These are phyloP conservation scores for Macrostomum lignano DNA, from an alignment of 1,140 invertebrate species.

Conservation along the genomic window DNA sequence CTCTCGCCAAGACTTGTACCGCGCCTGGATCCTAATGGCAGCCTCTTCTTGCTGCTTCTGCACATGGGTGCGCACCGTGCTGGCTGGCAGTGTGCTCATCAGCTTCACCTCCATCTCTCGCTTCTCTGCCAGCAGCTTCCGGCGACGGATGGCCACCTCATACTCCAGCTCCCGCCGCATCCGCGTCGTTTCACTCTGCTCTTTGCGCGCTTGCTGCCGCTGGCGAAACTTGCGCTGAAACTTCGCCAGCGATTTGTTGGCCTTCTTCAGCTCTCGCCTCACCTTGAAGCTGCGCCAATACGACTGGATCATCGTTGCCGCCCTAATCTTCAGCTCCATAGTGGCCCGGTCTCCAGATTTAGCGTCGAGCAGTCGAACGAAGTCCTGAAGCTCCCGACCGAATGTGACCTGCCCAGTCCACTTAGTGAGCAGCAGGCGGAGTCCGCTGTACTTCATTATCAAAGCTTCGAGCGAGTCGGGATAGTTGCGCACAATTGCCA, in stretches of 20 bases:
- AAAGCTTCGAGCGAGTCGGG: too few species aligned
- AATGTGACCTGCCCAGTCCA: too few species aligned
- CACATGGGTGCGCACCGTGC: slow-evolving; percentile 15
- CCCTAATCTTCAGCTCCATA: too few species aligned
- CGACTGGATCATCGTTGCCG: slow-evolving; percentile 15
- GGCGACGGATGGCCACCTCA: slow-evolving; percentile 12
- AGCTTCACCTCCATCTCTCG: slow-evolving; percentile 16
- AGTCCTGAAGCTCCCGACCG: too few species aligned
- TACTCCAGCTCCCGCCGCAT: slow-evolving; percentile 13
- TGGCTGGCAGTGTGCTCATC: slow-evolving; percentile 18
- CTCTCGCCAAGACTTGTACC: too few species aligned
- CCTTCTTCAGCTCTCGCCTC: slow-evolving; percentile 13
- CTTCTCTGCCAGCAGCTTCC: slow-evolving; percentile 16
- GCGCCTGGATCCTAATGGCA: slow-evolving; percentile 15
- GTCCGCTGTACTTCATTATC: too few species aligned
- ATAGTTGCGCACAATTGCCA: too few species aligned
- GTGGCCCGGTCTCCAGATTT: too few species aligned
- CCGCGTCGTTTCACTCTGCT: slow-evolving; percentile 10
- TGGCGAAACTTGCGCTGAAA: slow-evolving; percentile 21
- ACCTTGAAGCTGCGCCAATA: slow-evolving; percentile 16
- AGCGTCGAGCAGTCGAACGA: too few species aligned
- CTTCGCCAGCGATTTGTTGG: slow-evolving; percentile 15
- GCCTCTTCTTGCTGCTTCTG: slow-evolving; percentile 14
- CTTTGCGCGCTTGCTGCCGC: slow-evolving; percentile 10
- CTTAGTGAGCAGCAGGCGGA: too few species aligned